These are phyloP conservation scores for Agapornis canus DNA, from an alignment of 2,797 vertebrate species.

Conservation along the genomic window DNA sequence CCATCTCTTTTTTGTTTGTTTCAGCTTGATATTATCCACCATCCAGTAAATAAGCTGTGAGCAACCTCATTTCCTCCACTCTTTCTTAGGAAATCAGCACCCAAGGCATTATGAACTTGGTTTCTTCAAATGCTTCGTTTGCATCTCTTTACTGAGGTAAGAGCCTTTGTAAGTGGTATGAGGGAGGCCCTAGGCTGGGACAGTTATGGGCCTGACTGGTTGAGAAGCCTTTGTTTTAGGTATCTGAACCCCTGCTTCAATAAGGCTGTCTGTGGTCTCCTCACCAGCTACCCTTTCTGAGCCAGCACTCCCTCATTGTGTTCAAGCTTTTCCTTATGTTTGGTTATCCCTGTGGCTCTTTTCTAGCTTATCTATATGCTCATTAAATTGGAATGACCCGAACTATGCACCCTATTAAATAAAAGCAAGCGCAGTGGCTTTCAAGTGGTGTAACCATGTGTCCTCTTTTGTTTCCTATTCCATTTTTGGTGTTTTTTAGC, in stretches of 20 bases:
- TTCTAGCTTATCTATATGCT: background rate
- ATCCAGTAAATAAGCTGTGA: background rate
- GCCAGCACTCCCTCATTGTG: background rate
- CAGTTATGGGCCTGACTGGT: background rate
- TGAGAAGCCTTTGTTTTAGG: background rate
- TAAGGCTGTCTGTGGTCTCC: background rate
- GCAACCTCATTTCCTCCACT: background rate
- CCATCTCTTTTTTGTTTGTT: background rate
- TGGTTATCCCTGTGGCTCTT: background rate
- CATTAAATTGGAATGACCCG: background rate
- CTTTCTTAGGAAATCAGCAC: background rate
- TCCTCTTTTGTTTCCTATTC: background rate
- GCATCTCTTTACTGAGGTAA: background rate
- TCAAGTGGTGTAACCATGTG: background rate
- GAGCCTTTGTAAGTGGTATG: background rate
- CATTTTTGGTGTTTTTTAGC: background rate
- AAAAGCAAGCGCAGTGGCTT: background rate
- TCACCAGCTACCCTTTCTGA: background rate
- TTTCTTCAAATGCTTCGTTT: background rate
- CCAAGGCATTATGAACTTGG: background rate
- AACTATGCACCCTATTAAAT: background rate
- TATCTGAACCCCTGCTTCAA: background rate
- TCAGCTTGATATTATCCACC: background rate
- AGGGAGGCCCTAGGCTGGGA: background rate
- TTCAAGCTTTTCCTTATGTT: background rate